These are phyloP conservation scores for Cistogaster globosa DNA, from an alignment of 2,888 invertebrate genomes.

Conservation along the genomic window DNA sequence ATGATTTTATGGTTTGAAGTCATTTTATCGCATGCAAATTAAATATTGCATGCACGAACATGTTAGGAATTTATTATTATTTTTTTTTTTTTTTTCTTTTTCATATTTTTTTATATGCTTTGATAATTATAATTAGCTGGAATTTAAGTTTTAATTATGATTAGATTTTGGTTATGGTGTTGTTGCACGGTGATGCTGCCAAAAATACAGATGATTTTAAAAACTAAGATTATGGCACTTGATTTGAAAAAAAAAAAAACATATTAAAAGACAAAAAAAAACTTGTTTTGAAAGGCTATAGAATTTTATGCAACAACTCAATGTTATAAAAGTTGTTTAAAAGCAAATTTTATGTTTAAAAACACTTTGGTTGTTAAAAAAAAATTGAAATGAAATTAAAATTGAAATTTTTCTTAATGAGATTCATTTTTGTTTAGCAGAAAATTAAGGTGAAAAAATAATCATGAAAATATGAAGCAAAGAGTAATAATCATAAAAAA, in stretches of 20 bases:
- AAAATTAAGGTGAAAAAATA: too few species aligned
- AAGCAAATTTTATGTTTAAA: not conserved
- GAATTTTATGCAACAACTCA: not conserved
- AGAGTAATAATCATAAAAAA: too few species aligned
- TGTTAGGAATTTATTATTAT: constrained; percentile 15
- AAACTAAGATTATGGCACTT: not conserved
- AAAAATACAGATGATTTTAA: constrained; percentile 1
- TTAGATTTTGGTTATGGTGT: constrained; percentile 57
- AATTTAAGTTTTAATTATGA: constrained; percentile 70
- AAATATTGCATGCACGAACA: constrained; percentile 71
- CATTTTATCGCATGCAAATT: constrained; percentile 72
- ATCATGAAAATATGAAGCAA: too few species aligned
- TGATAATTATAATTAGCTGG: constrained; percentile 71
- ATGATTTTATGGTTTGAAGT: constrained; percentile 69
- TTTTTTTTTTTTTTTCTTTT: not conserved
- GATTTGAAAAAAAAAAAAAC: not conserved
- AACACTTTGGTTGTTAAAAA: constrained; percentile 5
- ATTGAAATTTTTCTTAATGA: too few species aligned
- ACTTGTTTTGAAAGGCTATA: constrained; percentile 42
- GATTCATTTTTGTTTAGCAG: too few species aligned
- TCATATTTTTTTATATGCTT: constrained; percentile 36
- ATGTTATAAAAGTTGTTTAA: too few species aligned
- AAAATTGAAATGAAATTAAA: not conserved
- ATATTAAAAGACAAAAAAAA: too few species aligned
- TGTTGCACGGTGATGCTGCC: constrained; percentile 14